Conservation (phyloP, 64 coral and sea anemone genomes). For the Actinia equina region DNA sequence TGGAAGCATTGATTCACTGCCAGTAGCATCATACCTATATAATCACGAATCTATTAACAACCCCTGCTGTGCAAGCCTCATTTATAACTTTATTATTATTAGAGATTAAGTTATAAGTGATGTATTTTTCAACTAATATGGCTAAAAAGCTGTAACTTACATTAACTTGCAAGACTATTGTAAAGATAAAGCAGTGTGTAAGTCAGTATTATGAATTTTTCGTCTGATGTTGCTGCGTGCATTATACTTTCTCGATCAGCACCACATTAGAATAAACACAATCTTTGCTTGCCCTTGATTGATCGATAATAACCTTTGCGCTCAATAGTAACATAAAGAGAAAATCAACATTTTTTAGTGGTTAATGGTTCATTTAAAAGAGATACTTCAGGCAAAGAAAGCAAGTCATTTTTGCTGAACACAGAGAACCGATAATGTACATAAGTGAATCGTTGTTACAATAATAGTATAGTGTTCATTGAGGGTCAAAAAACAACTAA, state of each 20-base stretch:
- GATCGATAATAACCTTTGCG: background rate
- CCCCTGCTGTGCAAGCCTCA: no score
- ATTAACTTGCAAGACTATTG: background rate
- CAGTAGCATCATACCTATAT: background rate
- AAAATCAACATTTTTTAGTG: background rate
- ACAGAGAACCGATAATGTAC: background rate
- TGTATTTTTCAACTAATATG: background rate
- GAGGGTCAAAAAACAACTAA: background rate
- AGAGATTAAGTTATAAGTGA: background rate
- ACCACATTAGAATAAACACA: background rate
- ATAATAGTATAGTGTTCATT: background rate
- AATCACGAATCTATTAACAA: background rate
- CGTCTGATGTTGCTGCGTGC: background rate
- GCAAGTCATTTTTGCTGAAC: background rate
- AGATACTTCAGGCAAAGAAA: background rate
- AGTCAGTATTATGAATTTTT: no score
- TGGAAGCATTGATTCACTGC: background rate
- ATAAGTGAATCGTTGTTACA: background rate
- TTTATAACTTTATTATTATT: background rate
- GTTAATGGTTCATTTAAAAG: background rate
- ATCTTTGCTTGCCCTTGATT: slow-evolving; percentile 1
- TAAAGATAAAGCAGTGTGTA: background rate
- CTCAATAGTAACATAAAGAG: background rate
- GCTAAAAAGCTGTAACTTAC: background rate
- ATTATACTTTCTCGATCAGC: background rate